Evolutionary conservation across 2,113 vertebrate genomes (phyloP).

Genomic region (Nanger granti): DNA sequence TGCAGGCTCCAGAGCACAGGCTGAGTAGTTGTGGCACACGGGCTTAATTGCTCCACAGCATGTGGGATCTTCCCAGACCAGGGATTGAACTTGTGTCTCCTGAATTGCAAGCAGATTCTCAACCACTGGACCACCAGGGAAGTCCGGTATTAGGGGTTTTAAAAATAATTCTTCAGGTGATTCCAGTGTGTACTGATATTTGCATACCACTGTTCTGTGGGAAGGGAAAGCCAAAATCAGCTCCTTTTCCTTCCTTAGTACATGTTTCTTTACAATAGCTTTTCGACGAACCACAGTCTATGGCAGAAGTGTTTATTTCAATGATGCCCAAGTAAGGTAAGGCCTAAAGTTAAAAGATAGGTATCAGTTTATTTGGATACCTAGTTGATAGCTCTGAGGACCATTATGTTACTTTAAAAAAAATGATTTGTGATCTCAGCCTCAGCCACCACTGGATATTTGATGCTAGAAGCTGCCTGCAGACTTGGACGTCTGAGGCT

Average conservation of each 20-base stretch:
- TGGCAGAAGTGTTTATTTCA: slow-evolving; percentile 18
- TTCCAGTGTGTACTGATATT: neutral
- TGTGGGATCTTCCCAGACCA: neutral
- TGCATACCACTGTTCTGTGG: neutral
- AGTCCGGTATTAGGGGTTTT: neutral
- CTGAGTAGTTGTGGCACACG: neutral
- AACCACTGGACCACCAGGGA: neutral
- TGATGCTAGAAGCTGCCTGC: neutral
- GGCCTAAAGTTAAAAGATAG: neutral
- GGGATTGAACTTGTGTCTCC: neutral
- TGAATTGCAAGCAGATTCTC: neutral
- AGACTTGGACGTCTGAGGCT: neutral
- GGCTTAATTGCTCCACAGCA: neutral
- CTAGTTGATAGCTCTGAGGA: slow-evolving; percentile 10
- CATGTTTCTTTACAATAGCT: neutral
- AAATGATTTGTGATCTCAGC: neutral
- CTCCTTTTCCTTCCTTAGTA: neutral
- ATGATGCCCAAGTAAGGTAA: neutral
- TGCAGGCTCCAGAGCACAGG: neutral
- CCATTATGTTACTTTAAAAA: neutral
- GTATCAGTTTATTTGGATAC: slow-evolving; percentile 1
- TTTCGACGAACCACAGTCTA: neutral
- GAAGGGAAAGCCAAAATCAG: neutral
- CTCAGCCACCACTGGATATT: neutral
- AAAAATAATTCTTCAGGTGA: neutral